Conservation (phyloP, 2,888 invertebrate genomes). For the Meganola albula region DNA sequence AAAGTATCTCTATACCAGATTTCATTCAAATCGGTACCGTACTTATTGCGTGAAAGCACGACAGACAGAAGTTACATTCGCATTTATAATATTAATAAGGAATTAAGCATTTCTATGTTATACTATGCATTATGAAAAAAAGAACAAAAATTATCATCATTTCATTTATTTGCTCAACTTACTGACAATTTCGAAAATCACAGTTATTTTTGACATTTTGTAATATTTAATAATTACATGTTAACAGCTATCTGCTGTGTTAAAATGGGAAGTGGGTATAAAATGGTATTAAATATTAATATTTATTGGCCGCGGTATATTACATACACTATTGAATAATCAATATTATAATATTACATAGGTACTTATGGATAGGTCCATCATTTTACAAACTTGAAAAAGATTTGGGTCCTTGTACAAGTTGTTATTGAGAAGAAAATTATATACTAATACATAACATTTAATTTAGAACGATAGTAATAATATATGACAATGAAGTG, state of each 20-base stretch:
- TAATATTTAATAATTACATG: slow-evolving; percentile 69
- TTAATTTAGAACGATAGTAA: slow-evolving; percentile 33
- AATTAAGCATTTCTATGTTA: too few species aligned
- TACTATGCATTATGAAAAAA: too few species aligned
- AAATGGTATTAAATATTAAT: slow-evolving; percentile 74
- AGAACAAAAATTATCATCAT: slow-evolving; percentile 60
- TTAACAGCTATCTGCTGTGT: slow-evolving; percentile 63
- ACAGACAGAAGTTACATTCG: too few species aligned
- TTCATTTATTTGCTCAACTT: slow-evolving; percentile 78
- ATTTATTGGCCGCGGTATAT: slow-evolving; percentile 74
- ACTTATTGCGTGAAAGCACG: too few species aligned
- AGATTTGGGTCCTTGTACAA: slow-evolving; percentile 19
- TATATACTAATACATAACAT: slow-evolving; percentile 31
- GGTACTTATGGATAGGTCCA: slow-evolving; percentile 46
- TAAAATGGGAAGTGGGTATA: slow-evolving; percentile 73
- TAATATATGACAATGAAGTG: slow-evolving; percentile 34
- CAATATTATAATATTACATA: too few species aligned
- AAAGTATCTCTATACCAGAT: too few species aligned
- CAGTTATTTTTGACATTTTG: slow-evolving; percentile 75
- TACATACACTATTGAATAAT: slow-evolving; percentile 59
- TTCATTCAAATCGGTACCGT: too few species aligned
- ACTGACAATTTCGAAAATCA: slow-evolving; percentile 78
- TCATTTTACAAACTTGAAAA: slow-evolving; percentile 38
- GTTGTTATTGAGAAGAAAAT: slow-evolving; percentile 30
- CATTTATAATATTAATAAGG: too few species aligned